Evolutionary conservation across 2,888 invertebrate genomes (phyloP).

Genomic region (Drosophila siamana): DNA sequence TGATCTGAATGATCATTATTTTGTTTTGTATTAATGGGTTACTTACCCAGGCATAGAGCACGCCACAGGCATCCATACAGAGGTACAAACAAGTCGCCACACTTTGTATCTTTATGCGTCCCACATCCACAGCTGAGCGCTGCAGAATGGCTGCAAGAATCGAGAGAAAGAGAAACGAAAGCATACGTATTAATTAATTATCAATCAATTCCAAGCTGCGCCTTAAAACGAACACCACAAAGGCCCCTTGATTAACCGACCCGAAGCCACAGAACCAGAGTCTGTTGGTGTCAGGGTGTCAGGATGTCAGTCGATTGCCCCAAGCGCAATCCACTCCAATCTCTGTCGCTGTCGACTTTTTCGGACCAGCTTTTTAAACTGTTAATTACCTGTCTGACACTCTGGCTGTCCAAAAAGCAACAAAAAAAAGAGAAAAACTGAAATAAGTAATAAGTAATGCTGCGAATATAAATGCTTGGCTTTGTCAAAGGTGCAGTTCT

Average conservation of each 20-base stretch:
- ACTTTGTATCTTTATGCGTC: slow-evolving; percentile 95
- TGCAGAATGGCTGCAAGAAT: slow-evolving; percentile 89
- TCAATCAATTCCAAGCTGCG: slow-evolving; percentile 60
- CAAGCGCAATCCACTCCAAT: slow-evolving; percentile 13
- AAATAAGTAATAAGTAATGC: no score
- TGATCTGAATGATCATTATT: no score
- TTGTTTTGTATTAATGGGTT: no score
- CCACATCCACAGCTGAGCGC: slow-evolving; percentile 90
- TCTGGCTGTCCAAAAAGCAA: slow-evolving; percentile 31
- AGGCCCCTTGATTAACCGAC: slow-evolving; percentile 58
- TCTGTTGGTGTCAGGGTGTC: slow-evolving; percentile 52
- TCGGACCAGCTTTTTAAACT: slow-evolving; percentile 17
- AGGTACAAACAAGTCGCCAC: slow-evolving; percentile 94
- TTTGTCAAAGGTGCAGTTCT: slow-evolving; percentile 15
- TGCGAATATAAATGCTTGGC: slow-evolving; percentile 7
- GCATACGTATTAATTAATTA: slow-evolving; percentile 69
- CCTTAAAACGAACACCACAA: slow-evolving; percentile 32
- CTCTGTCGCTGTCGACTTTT: neutral
- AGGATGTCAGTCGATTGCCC: slow-evolving; percentile 57
- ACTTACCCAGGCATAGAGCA: slow-evolving; percentile 95
- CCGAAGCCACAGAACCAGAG: slow-evolving; percentile 36
- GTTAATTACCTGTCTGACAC: slow-evolving; percentile 70
- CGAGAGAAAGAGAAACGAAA: slow-evolving; percentile 55
- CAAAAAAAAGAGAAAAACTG: no score
- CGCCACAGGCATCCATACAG: slow-evolving; percentile 95